Percentiles rank a stretch among this genome's conserved stretches.
Conservation (phyloP, 1,140 invertebrate genomes). For the Pseudoatta argentina region DNA sequence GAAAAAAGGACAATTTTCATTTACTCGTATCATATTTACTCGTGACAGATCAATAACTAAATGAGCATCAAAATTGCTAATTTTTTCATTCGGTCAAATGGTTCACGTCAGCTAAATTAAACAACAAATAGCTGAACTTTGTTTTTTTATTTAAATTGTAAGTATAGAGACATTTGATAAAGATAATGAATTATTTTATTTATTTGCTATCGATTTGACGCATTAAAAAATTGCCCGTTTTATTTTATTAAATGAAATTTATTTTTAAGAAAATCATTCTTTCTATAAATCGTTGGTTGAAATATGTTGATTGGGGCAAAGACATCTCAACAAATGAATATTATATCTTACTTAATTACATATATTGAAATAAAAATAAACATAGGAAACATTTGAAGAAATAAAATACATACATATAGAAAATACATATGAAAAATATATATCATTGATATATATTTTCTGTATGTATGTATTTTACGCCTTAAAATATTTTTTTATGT, state of each 20-base stretch:
- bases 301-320: background rate
- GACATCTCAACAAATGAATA: background rate
- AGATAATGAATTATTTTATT: background rate
- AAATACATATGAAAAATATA: too few species aligned
- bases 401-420: too few species aligned
- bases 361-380: too few species aligned
- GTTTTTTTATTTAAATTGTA: background rate
- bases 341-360: background rate
- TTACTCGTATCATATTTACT: background rate
- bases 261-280: background rate
- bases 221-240: background rate
- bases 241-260: conserved; percentile 1
- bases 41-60: background rate
- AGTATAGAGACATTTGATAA: background rate
- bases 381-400: too few species aligned
- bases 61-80: background rate
- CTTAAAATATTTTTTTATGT: too few species aligned
- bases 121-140: background rate
- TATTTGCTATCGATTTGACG: background rate
- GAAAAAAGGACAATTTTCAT: conserved; percentile 39
- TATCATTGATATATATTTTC: too few species aligned
- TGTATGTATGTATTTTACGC: too few species aligned
- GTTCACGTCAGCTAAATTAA: background rate
- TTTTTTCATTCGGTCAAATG: background rate
- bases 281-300: background rate